phyloP scores from a whole-genome alignment of 2,797 vertebrate species.

The Pipistrellus pygmaeus region DNA sequence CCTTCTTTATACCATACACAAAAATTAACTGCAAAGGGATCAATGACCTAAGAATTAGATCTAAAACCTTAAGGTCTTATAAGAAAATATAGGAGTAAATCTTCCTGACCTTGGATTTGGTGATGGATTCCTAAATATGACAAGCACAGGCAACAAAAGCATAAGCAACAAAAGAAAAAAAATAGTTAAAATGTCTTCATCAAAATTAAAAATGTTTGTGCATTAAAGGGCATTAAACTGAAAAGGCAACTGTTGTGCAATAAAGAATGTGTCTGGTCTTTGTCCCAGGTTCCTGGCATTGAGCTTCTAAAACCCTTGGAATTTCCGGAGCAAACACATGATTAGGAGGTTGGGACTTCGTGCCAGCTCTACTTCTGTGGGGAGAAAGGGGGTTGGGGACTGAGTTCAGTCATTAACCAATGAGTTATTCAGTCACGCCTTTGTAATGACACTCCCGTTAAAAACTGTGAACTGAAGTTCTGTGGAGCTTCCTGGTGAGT shows the following conservation, averaged over 20 bases:
- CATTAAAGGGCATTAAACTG: not conserved
- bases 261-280: not conserved
- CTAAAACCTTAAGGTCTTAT: not conserved
- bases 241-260: not conserved
- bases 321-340: slow-evolving; percentile 8
- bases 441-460: not conserved
- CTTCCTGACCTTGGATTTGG: not conserved
- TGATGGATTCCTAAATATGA: not conserved
- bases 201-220: not conserved
- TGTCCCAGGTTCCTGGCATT: not conserved
- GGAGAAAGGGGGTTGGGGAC: not conserved
- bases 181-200: not conserved
- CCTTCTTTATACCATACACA: not conserved
- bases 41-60: not conserved
- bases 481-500: not conserved
- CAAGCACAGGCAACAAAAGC: not conserved
- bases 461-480: not conserved
- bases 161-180: not conserved
- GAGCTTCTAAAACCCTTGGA: not conserved
- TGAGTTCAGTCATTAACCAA: not conserved
- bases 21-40: not conserved
- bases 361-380: not conserved
- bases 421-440: not conserved
- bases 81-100: not conserved
- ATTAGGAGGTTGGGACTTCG: not conserved